Conservation (phyloP, 1,140 invertebrate genomes). For the Halotydeus destructor region DNA sequence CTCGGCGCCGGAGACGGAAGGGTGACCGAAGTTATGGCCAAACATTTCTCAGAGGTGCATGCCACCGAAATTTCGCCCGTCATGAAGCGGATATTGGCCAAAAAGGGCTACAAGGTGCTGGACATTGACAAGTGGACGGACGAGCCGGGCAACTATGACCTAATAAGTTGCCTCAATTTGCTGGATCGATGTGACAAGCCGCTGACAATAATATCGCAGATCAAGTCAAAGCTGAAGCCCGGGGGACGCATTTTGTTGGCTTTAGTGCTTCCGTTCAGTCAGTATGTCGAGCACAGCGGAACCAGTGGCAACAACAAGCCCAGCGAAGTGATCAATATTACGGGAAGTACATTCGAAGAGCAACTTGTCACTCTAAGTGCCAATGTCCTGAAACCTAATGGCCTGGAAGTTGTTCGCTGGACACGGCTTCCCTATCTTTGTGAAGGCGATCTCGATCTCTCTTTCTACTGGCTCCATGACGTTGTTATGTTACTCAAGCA, state of each 20-base stretch:
- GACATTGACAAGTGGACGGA: slow-evolving; percentile 49
- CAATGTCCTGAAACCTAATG: slow-evolving; percentile 43
- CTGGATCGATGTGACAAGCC: slow-evolving; percentile 70
- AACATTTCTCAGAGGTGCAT: slow-evolving; percentile 38
- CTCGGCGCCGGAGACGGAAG: slow-evolving; percentile 77
- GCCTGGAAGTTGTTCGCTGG: slow-evolving; percentile 51
- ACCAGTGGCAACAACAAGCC: slow-evolving; percentile 43
- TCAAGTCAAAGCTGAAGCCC: slow-evolving; percentile 36
- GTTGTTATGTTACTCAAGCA: slow-evolving; percentile 43
- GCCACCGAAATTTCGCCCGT: slow-evolving; percentile 65
- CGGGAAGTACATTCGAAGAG: slow-evolving; percentile 47
- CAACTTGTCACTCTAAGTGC: slow-evolving; percentile 46
- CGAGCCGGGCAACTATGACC: slow-evolving; percentile 38
- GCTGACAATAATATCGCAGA: slow-evolving; percentile 42
- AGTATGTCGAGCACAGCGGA: slow-evolving; percentile 63
- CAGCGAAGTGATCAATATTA: slow-evolving; percentile 41
- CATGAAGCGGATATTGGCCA: slow-evolving; percentile 48
- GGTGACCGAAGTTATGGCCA: slow-evolving; percentile 50
- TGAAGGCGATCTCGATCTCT: slow-evolving; percentile 74
- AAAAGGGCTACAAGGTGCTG: slow-evolving; percentile 48
- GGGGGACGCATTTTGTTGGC: slow-evolving; percentile 53
- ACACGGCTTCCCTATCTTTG: slow-evolving; percentile 72
- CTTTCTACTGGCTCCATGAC: slow-evolving; percentile 75
- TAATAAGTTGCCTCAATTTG: slow-evolving; percentile 68
- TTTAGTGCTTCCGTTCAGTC: slow-evolving; percentile 63